phyloP scores from a whole-genome alignment of 2,888 invertebrate genomes.

The Erebia epiphron region DNA sequence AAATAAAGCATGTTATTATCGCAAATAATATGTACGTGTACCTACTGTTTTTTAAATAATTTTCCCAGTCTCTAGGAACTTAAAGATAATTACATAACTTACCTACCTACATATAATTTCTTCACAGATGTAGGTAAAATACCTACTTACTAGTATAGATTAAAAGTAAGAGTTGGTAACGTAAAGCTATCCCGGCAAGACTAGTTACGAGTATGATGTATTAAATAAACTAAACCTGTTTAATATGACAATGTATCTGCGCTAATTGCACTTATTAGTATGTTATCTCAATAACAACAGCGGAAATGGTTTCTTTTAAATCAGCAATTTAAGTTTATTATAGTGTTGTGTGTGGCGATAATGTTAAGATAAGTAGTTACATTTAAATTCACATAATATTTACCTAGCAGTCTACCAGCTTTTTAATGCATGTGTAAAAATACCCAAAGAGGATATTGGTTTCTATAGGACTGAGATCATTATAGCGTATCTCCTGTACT shows the following conservation, averaged over 20 bases:
- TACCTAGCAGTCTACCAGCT: neutral
- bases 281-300: slow-evolving; percentile 44
- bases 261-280: slow-evolving; percentile 39
- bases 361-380: no score
- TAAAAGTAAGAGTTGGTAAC: slow-evolving; percentile 32
- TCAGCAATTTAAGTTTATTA: slow-evolving; percentile 3
- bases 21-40: slow-evolving; percentile 7
- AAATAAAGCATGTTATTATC: slow-evolving; percentile 24
- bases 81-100: slow-evolving; percentile 23
- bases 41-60: slow-evolving; percentile 46
- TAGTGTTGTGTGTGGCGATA: slow-evolving; percentile 17
- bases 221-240: slow-evolving; percentile 44
- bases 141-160: slow-evolving; percentile 14
- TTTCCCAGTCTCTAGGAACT: slow-evolving; percentile 40
- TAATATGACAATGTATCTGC: slow-evolving; percentile 38
- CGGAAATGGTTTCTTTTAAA: slow-evolving; percentile 14
- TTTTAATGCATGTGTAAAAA: neutral
- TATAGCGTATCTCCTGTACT: no score
- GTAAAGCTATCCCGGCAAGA: slow-evolving; percentile 29
- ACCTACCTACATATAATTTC: slow-evolving; percentile 42
- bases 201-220: slow-evolving; percentile 40
- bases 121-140: slow-evolving; percentile 42
- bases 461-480: no score
- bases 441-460: no score
- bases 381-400: slow-evolving; percentile 8